Base-by-base conservation (phyloP, 2,888 invertebrate genomes). In the Diaperis boleti region DNA sequence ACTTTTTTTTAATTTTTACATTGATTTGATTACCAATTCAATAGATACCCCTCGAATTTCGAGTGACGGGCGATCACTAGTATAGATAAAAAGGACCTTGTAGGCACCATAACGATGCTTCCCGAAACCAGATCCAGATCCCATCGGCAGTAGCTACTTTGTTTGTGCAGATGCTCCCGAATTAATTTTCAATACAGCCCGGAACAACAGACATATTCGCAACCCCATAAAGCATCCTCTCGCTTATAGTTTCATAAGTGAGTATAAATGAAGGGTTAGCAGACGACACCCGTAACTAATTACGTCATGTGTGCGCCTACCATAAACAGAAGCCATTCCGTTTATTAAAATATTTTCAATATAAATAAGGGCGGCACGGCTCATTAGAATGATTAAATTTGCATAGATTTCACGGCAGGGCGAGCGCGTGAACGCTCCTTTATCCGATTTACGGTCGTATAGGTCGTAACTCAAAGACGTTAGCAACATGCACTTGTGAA, bases 261-360 rank as follows among this genome's bases (percentile, higher is more conserved):
- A 41, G 41, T 41, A 6, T 10, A 33, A 49, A n/a, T 17, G 10
- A 39, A 39, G 35, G 50, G 50, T 68, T 67, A 60, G 56, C 52
- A 62, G 68, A 66, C 66, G 71, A 69, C 67, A 69, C 69, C 70
- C 71, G 71, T 71, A 67, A 69, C 70, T 68, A 71, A 72, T 72
- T 69, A 64, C 64, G 66, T 70, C 68, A 66, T 65, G 67, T 57
- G 66, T 69, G 69, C 60, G 61, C 68, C 57, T 60, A 65, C 64
- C 65, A 67, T 70, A 70, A 72, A 68, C 68, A 67, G 65, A 47
- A 20, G 47, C 45, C 10, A 55, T 47, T 18, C 44, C 64, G 63
- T 69, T 71, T 72, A 73, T 73, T 73, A 73, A 71, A 74, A 75
- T 73, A 74, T 72, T 75, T 74, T 73, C 73, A 72, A 72, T 74